Base-by-base conservation (phyloP, 1,140 invertebrate genomes). In the Caerostris extrusa region DNA sequence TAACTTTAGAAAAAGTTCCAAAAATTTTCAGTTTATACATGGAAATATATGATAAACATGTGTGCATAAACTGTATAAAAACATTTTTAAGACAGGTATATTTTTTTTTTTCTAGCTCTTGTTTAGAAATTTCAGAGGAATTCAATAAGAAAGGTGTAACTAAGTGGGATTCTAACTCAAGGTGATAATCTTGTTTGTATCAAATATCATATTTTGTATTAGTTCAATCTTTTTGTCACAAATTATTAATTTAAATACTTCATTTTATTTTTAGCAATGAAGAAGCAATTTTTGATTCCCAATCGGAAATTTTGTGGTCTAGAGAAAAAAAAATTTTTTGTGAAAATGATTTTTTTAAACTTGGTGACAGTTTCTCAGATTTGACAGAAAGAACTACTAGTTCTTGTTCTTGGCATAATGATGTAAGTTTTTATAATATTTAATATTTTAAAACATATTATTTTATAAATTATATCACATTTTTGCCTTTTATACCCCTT, bases 371-470 rank as follows among this genome's bases (percentile, higher is more conserved):
- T 64, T 91, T 91, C 12, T 91, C 81, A 3, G 90, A 91, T 53
- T 53, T 83, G 10, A 91, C 77, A 10, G 90, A 83, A n/a, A 19
- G 90, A 67, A 58, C 77, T 64, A 85, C 57, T 14, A 91, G 90
- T 12, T 83, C 90, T 56, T 83, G 90, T 83, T 91, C 90, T n/a
- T 91, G 90, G 90, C 90, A 91, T 55, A 91, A 91, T 91, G 90
- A 91, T 85, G 90, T 91, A 83, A 67, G 77, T 55, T 34, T 85
- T 12, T n/a, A 67, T 67, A n/a, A 34, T 34, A 34, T 34, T 34
- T 67, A n/a, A 34, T 34, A 34, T 34, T 34, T 34, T 34, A 34
- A 34, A 34, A 34, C 34, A 34, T n/a, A n/a, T 34, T 34, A 34
- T 34, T 34, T 34, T n/a, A 17, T 67, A 67, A 67, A 5, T 67